phyloP scores from a whole-genome alignment of 2,113 vertebrate species.

The Orthonyx spaldingii region DNA sequence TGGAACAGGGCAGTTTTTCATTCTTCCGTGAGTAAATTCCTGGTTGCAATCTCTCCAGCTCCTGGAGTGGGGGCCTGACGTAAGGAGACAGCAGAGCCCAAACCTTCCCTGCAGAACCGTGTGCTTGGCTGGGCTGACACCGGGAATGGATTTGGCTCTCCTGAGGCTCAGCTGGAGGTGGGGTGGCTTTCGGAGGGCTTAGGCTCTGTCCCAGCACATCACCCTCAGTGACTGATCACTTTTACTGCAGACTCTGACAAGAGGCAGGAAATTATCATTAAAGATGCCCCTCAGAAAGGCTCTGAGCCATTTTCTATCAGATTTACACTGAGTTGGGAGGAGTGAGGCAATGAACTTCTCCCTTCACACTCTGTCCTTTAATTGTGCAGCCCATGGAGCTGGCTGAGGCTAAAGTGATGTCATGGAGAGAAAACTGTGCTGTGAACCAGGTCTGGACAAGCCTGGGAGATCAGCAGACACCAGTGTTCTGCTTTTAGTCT shows the following conservation, averaged over 20 bases:
- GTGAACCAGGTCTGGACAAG: not conserved
- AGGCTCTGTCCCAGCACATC: not conserved
- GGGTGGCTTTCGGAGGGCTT: not conserved
- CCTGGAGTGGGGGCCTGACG: not conserved
- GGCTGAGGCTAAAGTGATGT: not conserved
- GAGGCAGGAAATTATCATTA: not conserved
- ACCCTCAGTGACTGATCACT: not conserved
- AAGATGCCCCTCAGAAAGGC: not conserved
- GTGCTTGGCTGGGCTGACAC: not conserved
- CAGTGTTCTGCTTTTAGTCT: not conserved
- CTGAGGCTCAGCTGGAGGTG: not conserved
- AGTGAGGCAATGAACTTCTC: not conserved
- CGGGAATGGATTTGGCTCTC: not conserved
- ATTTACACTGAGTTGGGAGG: not conserved
- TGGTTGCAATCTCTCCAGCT: not conserved
- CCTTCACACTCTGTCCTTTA: not conserved
- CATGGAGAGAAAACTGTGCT: not conserved
- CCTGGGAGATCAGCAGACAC: not conserved
- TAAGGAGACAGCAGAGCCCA: not conserved
- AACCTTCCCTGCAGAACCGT: not conserved
- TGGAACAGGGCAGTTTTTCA: not conserved
- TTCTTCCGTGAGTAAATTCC: slow-evolving; percentile 16
- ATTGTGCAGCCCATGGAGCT: not conserved
- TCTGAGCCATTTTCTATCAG: not conserved
- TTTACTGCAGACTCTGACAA: not conserved